Evolutionary conservation across 2,888 invertebrate genomes (phyloP).

Genomic region (Diarsia dahlii): DNA sequence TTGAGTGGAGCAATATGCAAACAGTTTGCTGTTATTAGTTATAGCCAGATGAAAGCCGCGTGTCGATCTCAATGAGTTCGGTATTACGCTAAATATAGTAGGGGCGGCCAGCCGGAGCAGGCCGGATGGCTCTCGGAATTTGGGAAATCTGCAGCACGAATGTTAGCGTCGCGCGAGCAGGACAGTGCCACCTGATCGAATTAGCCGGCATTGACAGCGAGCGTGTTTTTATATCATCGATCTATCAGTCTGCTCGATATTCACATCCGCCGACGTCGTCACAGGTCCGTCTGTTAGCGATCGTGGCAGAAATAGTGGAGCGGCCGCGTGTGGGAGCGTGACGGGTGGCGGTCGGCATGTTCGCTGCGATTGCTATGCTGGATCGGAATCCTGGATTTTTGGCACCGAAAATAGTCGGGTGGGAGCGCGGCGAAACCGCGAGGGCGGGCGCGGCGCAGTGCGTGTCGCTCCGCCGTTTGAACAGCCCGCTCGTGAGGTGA

Average conservation of each 20-base stretch:
- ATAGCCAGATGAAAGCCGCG: constrained; percentile 60
- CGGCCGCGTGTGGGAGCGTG: constrained; percentile 80
- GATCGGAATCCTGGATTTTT: constrained; percentile 89
- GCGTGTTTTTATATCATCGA: constrained; percentile 69
- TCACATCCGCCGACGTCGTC: constrained; percentile 62
- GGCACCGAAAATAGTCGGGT: constrained; percentile 90
- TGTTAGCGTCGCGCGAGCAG: constrained; percentile 56
- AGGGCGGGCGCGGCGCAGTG: constrained; percentile 88
- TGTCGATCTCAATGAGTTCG: constrained; percentile 64
- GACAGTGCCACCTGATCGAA: constrained; percentile 64
- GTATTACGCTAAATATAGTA: constrained; percentile 71
- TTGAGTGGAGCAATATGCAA: constrained; percentile 28
- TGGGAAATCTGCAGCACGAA: constrained; percentile 68
- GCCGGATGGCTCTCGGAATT: constrained; percentile 69
- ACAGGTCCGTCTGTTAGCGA: constrained; percentile 62
- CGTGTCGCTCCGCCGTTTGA: constrained; percentile 91
- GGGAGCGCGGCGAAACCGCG: constrained; percentile 82
- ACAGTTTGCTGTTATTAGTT: constrained; percentile 51
- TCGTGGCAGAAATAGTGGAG: constrained; percentile 66
- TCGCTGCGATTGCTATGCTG: constrained; percentile 80
- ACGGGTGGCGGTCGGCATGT: constrained; percentile 74
- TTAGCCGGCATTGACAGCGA: constrained; percentile 73
- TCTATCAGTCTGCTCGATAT: constrained; percentile 70
- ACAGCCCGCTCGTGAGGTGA: constrained; percentile 90
- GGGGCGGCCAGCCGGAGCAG: constrained; percentile 66